Conservation (phyloP, 2,797 vertebrate species). For the Bovichtus variegatus region DNA sequence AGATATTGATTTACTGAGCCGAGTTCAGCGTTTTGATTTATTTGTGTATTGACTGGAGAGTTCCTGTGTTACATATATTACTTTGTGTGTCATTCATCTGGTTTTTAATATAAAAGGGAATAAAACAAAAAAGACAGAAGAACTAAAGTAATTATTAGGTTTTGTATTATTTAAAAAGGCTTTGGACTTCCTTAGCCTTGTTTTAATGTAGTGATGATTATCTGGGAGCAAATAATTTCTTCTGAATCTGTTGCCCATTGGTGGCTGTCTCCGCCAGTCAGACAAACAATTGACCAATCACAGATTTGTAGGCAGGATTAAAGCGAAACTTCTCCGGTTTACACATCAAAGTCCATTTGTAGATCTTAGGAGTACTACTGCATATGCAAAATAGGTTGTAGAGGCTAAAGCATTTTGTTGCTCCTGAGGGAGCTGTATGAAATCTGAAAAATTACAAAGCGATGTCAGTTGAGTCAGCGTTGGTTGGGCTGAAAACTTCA, state of each 20-base stretch:
- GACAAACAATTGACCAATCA: constrained; percentile 1
- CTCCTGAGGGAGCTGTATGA: background rate
- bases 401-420: background rate
- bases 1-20: background rate
- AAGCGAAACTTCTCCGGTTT: background rate
- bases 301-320: background rate
- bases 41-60: constrained; percentile 3
- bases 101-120: background rate
- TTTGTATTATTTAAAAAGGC: background rate
- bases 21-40: background rate
- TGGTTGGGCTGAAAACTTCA: background rate
- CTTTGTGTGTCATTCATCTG: background rate
- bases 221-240: background rate
- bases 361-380: background rate
- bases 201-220: background rate
- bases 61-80: background rate
- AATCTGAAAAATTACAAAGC: background rate
- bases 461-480: no score
- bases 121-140: background rate
- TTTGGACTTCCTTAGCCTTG: background rate
- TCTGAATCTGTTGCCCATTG: background rate
- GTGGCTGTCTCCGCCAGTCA: background rate
- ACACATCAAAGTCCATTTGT: background rate
- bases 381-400: background rate
- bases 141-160: background rate